These are phyloP conservation scores for Drosophila cognata DNA, from an alignment of 2,888 invertebrate genomes.

Conservation along the genomic window DNA sequence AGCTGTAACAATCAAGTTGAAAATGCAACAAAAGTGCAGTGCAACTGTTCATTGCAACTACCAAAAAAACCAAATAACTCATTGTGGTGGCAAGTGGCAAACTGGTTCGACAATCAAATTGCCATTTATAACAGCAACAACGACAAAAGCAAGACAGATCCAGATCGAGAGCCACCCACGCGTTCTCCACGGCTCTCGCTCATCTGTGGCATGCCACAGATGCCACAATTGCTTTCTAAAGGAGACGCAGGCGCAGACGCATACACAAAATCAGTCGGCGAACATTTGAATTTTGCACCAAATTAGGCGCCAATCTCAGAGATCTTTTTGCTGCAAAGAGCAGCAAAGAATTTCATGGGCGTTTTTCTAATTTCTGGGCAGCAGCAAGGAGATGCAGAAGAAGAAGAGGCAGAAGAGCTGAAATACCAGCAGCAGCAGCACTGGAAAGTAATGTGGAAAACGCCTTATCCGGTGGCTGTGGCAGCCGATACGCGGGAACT, in stretches of 20 bases:
- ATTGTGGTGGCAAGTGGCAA: conserved; percentile 35
- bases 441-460: conserved; percentile 72
- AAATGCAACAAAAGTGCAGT: conserved; percentile 25
- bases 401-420: conserved; percentile 18
- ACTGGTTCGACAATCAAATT: conserved; percentile 75
- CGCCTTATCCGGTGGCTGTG: conserved; percentile 74
- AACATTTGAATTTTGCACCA: conserved; percentile 75
- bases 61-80: conserved; percentile 51
- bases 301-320: conserved; percentile 76
- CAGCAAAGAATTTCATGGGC: conserved; percentile 72
- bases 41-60: conserved; percentile 27
- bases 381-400: conserved; percentile 23
- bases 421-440: conserved; percentile 49
- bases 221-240: conserved; percentile 77
- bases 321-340: conserved; percentile 13
- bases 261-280: conserved; percentile 42
- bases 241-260: conserved; percentile 3
- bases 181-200: conserved; percentile 14
- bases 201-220: conserved; percentile 47
- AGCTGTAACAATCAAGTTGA: conserved; percentile 36
- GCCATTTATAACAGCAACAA: conserved; percentile 66
- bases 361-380: conserved; percentile 75
- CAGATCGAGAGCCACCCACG: conserved; percentile 60
- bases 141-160: conserved; percentile 13
- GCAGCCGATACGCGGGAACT: conserved; percentile 56